These are phyloP conservation scores for Esox lucius DNA, from an alignment of 2,797 vertebrate species.

Conservation along the genomic window DNA sequence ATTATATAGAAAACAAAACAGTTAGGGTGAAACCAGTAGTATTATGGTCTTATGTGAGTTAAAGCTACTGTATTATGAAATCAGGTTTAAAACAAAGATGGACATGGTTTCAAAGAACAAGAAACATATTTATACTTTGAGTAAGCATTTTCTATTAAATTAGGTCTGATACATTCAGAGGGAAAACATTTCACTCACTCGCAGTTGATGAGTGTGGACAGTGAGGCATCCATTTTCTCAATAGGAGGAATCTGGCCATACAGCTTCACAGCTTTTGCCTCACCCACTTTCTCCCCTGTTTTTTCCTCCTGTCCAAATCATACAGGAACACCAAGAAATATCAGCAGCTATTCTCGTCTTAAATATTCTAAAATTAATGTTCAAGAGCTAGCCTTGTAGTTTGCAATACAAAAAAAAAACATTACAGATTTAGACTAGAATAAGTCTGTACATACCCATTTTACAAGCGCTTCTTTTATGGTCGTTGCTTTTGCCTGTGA, in stretches of 20 bases:
- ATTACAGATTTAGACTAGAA: not conserved
- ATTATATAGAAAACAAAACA: not conserved
- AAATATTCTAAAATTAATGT: not conserved
- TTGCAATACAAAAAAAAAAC: not conserved
- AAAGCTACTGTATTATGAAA: not conserved
- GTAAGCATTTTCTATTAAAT: not conserved
- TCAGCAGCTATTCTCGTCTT: not conserved
- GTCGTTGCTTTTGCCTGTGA: conserved; percentile 11
- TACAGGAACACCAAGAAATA: conserved; percentile 9
- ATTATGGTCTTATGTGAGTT: not conserved
- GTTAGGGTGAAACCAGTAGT: not conserved
- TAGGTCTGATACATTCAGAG: not conserved
- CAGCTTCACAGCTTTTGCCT: conserved; percentile 89
- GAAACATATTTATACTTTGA: not conserved
- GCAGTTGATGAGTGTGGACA: conserved; percentile 86
- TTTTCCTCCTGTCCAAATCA: conserved; percentile 83
- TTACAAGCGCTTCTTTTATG: conserved; percentile 17
- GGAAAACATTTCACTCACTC: conserved; percentile 79
- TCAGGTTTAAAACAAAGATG: not conserved
- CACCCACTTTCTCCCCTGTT: conserved; percentile 81
- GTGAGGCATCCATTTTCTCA: conserved; percentile 92
- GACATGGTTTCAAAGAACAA: not conserved
- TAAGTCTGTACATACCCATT: conserved; percentile 10
- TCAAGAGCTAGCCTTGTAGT: not conserved
- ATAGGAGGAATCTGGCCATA: conserved; percentile 92